Evolutionary conservation across 2,888 invertebrate species (phyloP), one percentile per base, ranked within the genome.

Genomic region (Thyatira batis): DNA sequence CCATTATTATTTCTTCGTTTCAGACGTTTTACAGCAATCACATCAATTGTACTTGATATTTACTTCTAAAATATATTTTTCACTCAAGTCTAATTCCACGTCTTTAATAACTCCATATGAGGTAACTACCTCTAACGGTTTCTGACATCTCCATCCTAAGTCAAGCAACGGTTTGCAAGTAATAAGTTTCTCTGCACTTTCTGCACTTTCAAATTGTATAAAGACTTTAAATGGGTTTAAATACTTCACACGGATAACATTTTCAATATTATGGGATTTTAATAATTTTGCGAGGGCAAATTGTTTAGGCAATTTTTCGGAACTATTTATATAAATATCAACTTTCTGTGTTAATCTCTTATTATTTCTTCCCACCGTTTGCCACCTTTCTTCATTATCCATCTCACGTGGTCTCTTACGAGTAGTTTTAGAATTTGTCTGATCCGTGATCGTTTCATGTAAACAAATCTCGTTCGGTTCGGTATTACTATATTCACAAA

Each of bases 61-160:
- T 8, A 44, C 51, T n/a, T 58, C 28, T 1, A 55, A 1, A 8
- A 69, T 46, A 8, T 65, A 67, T 23, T 61, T n/a, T n/a, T n/a
- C n/a, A n/a, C n/a, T n/a, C n/a, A n/a, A n/a, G n/a, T n/a, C n/a
- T n/a, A n/a, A n/a, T n/a, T n/a, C n/a, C n/a, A n/a, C n/a, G n/a
- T n/a, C n/a, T n/a, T n/a, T n/a, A n/a, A n/a, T n/a, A n/a, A 69
- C 30, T 4, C 68, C 69, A 50, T 64, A 69, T 0, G 63, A 60
- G 10, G 57, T 2, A 11, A 33, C 50, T 1, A 46, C 17, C 21
- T 69, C 66, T 27, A 52, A 20, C 3, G 55, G 46, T 39, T 44
- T 49, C 20, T 62, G 62, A 25, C 56, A 53, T 45, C 52, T 54
- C 21, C 45, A 60, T 0, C 60, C 61, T 48, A 61, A 39, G 21